Evolutionary conservation across 2,888 invertebrate species (phyloP), one percentile per base, ranked within the genome.

Genomic region (Lepidonotus clava): DNA sequence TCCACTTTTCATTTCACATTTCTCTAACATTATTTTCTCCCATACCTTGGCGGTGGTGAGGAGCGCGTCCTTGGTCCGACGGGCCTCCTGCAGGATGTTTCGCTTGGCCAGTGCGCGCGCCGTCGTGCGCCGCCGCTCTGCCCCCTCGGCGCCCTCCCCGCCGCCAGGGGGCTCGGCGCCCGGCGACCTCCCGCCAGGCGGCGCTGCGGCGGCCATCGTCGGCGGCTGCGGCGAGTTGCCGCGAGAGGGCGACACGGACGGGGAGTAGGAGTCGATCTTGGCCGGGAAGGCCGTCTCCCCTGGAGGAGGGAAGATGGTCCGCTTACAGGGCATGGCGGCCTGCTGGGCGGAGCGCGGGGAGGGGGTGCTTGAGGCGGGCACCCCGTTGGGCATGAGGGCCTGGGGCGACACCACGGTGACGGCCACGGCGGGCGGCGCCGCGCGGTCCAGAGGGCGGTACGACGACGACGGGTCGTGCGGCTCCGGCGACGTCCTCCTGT

Each of bases 281-380:
- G 71, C 36, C 1, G 71, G 51, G 80, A 80, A 51, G 80, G 80
- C 24, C 2, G 14, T 46, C 11, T 41, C 24, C 11, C 80, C 46
- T 6, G 80, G 80, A 1, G 80, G 46, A 5, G 80, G 80, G 80
- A 80, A 80, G 80, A 80, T 80, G 46, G 80, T 80, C 14, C 80
- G 80, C 46, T 41, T 80, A 34, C 34, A 80, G 28, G 80, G 80
- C 80, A 80, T 80, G 28, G 24, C 80, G 66, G 28, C 11, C 14
- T 8, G 24, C 6, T n/a, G 8, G 6, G 66, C 11, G 18, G 41
- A 18, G 6, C 32, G 11, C 14, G 41, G 41, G 8, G 80, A 80
- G 28, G 28, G 80, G 76, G 21, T 5, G 76, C 11, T 14, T 41
- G 38, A 21, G 5, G 76, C 38, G 8, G 51, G 80, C n/a, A 34